Evolutionary conservation across 2,888 invertebrate species (phyloP).

Genomic region (Hanleya hanleyi): DNA sequence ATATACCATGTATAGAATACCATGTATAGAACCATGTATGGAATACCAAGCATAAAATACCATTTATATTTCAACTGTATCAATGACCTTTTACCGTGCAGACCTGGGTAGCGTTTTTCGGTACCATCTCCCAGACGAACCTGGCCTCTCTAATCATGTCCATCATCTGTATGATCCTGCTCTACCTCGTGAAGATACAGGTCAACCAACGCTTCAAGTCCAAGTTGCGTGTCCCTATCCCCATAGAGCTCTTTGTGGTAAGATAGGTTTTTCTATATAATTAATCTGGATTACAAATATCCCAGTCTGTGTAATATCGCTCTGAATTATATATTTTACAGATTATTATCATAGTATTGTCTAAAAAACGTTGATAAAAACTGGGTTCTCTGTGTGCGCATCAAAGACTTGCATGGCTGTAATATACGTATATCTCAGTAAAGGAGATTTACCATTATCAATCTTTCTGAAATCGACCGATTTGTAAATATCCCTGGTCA

Average conservation of each 20-base stretch:
- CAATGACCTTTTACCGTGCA: conserved; percentile 62
- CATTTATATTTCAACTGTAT: neutral
- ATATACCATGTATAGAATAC: neutral
- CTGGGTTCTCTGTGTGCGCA: too few species aligned
- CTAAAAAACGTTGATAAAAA: too few species aligned
- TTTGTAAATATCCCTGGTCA: too few species aligned
- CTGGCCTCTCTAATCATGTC: conserved; percentile 82
- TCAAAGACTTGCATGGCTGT: too few species aligned
- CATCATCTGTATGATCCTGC: conserved; percentile 79
- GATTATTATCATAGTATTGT: too few species aligned
- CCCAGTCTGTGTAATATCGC: too few species aligned
- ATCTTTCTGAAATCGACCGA: too few species aligned
- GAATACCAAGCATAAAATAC: neutral
- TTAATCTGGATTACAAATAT: too few species aligned
- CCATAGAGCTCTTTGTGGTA: conserved; percentile 88
- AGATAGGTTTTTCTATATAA: too few species aligned
- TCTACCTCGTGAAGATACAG: conserved; percentile 77
- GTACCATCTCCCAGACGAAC: conserved; percentile 78
- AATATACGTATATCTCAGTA: too few species aligned
- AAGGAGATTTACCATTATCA: too few species aligned
- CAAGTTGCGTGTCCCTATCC: conserved; percentile 81
- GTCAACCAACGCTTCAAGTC: conserved; percentile 72
- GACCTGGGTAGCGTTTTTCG: conserved; percentile 79
- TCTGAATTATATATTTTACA: too few species aligned
- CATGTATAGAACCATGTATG: neutral